Base-by-base conservation (phyloP, 30 jellyfish, hydroid and myxozoan species). In the Turritopsis dohrnii region DNA sequence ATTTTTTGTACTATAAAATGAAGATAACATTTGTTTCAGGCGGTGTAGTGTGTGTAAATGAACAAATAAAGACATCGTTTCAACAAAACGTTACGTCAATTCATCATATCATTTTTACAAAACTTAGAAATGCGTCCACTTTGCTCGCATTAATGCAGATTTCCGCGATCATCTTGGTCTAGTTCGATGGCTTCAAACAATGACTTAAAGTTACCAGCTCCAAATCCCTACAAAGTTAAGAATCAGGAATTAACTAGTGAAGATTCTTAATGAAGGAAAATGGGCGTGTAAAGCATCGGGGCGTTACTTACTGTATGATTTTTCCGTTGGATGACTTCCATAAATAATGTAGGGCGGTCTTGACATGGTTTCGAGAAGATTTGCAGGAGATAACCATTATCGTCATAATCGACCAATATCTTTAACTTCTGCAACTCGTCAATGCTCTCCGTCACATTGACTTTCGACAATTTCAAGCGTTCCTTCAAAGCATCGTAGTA, bases 141-240 rank as follows among this genome's bases (percentile, higher is more conserved):
- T 41, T 41, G 60, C 9, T 41, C 13, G 60, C 9, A 41, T 41
- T 41, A 41, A 41, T 41, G 9, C 9, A 90, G 95, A 66, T 90
- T 90, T 30, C 97, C 97, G 29, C 97, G 79, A 18, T 54, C 84
- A 80, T 72, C 89, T 79, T 90, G 97, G 79, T 90, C 97, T 0
- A 82, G 72, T 79, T 90, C 97, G 31, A 90, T 90, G 16, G 97
- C 88, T 79, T 90, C 97, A 66, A 90, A 90, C 54, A 90, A 74
- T 0, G 97, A 89, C 82, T 90, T 90, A 88, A 90, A 90, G 74
- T 90, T 90, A 8, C 97, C 97, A 69, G 95, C 97, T 22, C 97
- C 97, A 52, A 90, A 90, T 16, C 97, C 97, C 97, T 90, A 65
- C 21, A 79, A 53, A 0, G 53, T 30, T 69, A 69, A 26, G 60